These are phyloP conservation scores for Sipha maydis DNA, from an alignment of 2,888 invertebrate genomes.

Conservation along the genomic window DNA sequence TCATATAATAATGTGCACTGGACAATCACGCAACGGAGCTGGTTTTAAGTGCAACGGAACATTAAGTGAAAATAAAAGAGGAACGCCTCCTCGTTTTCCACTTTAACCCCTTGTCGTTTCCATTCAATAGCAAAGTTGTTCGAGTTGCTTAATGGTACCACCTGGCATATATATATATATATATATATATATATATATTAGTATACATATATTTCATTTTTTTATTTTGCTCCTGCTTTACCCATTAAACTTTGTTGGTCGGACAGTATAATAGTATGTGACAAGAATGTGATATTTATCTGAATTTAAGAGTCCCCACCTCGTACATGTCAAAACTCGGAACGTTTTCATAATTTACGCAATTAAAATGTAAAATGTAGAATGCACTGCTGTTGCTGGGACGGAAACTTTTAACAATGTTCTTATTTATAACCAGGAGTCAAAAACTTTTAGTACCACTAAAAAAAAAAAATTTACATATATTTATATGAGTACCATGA, in stretches of 20 bases:
- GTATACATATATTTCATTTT: neutral
- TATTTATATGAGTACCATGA: neutral
- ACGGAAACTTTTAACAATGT: slow-evolving; percentile 58
- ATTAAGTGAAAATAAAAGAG: slow-evolving; percentile 33
- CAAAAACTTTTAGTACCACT: slow-evolving; percentile 17
- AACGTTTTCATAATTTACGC: slow-evolving; percentile 53
- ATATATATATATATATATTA: neutral
- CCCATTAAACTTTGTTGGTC: slow-evolving; percentile 48
- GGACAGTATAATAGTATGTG: slow-evolving; percentile 35
- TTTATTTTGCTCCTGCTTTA: neutral
- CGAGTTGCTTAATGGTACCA: slow-evolving; percentile 40
- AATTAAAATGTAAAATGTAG: slow-evolving; percentile 44
- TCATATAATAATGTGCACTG: neutral
- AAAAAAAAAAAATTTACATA: neutral
- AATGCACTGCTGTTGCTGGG: neutral
- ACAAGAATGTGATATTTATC: slow-evolving; percentile 51
- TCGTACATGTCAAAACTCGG: slow-evolving; percentile 12
- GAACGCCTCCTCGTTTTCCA: slow-evolving; percentile 38
- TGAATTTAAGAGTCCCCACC: slow-evolving; percentile 45
- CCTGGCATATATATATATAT: neutral
- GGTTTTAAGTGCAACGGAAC: slow-evolving; percentile 37
- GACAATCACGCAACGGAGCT: neutral
- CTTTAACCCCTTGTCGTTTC: slow-evolving; percentile 32
- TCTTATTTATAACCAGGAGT: slow-evolving; percentile 42
- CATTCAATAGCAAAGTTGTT: slow-evolving; percentile 29